These are phyloP conservation scores for Agriopis aurantiaria DNA, from an alignment of 2,888 invertebrate genomes.

Conservation along the genomic window DNA sequence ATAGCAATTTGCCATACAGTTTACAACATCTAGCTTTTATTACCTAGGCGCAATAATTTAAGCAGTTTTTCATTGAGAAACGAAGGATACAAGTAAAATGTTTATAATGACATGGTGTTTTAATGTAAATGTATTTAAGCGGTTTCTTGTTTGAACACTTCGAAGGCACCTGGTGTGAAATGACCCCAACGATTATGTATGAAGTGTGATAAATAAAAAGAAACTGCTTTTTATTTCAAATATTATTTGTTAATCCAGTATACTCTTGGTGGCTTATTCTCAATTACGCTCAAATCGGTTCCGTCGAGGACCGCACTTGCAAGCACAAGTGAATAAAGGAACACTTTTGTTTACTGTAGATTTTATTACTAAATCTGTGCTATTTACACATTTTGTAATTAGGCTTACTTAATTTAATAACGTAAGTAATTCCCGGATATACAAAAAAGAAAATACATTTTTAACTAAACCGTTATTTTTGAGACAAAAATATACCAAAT, in stretches of 20 bases:
- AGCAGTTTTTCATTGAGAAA: not conserved
- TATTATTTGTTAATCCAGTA: not conserved
- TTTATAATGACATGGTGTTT: slow-evolving; percentile 13
- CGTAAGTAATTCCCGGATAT: no score
- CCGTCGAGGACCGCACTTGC: no score
- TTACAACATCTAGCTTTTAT: slow-evolving; percentile 6
- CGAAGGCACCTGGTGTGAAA: slow-evolving; percentile 32
- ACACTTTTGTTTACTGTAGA: no score
- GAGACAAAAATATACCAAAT: no score
- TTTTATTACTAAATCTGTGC: no score
- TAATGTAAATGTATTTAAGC: slow-evolving; percentile 1
- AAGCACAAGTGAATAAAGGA: no score
- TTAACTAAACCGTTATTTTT: no score
- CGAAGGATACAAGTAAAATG: not conserved
- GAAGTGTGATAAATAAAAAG: slow-evolving; percentile 39
- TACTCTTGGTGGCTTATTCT: not conserved
- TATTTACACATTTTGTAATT: no score
- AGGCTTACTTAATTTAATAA: no score
- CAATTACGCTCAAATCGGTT: no score
- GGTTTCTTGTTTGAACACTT: slow-evolving; percentile 25
- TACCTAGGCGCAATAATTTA: slow-evolving; percentile 5
- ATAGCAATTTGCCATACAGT: slow-evolving; percentile 21
- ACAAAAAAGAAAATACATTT: no score
- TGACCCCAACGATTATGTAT: slow-evolving; percentile 37
- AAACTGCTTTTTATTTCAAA: slow-evolving; percentile 16